phyloP scores from a whole-genome alignment of 23 tunicate species.

The Phallusia fumigata region DNA sequence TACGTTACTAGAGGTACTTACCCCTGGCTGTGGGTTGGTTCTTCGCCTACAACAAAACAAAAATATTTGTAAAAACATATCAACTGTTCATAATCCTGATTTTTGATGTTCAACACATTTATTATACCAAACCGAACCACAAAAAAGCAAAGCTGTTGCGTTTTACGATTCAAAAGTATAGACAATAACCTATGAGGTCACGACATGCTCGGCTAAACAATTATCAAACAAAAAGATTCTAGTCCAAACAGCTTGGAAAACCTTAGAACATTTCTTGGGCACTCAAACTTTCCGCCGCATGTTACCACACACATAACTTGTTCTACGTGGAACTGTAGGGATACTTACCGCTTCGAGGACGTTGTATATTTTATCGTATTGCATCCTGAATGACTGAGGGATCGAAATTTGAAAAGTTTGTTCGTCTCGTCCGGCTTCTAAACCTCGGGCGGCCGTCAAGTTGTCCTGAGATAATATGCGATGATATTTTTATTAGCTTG shows the following conservation, averaged over 20 bases:
- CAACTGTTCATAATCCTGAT: too few relatives aligned
- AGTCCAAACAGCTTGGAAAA: too few relatives aligned
- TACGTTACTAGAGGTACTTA: not conserved
- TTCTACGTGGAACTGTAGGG: too few relatives aligned
- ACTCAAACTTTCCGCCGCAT: too few relatives aligned
- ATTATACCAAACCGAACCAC: too few relatives aligned
- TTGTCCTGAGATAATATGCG: conserved; percentile 51
- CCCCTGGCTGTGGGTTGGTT: conserved; percentile 61
- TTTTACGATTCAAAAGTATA: not conserved
- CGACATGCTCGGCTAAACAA: too few relatives aligned
- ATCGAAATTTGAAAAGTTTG: conserved; percentile 75
- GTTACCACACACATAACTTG: too few relatives aligned
- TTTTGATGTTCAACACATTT: too few relatives aligned
- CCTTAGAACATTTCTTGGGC: too few relatives aligned
- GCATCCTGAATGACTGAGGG: conserved; percentile 46
- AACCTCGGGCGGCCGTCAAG: conserved; percentile 64
- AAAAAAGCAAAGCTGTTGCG: too few relatives aligned
- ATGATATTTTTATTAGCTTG: too few relatives aligned
- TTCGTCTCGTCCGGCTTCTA: conserved; percentile 72
- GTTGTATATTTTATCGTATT: conserved; percentile 76
- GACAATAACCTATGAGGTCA: not conserved
- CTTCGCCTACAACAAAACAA: conserved; percentile 27
- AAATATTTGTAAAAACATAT: not conserved
- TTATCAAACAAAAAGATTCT: too few relatives aligned
- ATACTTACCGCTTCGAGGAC: conserved; percentile 37